These are phyloP conservation scores for Silurus glanis DNA, from an alignment of 2,113 vertebrate genomes.

Conservation along the genomic window DNA sequence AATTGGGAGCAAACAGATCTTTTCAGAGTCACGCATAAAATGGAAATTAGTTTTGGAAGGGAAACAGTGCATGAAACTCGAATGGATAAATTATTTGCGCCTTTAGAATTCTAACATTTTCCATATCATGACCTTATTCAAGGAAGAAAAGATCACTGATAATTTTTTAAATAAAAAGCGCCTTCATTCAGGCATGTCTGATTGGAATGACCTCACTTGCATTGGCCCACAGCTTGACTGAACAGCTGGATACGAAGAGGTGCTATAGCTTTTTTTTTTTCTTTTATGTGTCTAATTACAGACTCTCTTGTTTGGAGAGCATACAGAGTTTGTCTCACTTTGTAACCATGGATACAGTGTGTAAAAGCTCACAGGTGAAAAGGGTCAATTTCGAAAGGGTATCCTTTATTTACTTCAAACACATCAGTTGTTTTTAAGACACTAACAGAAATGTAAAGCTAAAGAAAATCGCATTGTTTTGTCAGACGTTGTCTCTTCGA, in stretches of 20 bases:
- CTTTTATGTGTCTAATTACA: slow-evolving; percentile 5
- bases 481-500: background rate
- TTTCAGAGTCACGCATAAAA: background rate
- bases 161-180: background rate
- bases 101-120: background rate
- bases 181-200: background rate
- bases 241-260: background rate
- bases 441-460: background rate
- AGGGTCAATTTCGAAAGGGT: background rate
- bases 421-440: background rate
- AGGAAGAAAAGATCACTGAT: slow-evolving; percentile 15
- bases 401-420: background rate
- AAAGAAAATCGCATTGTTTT: background rate
- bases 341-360: slow-evolving; percentile 16
- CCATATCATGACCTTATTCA: background rate
- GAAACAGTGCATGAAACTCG: background rate
- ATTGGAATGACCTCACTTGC: background rate
- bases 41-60: background rate
- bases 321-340: slow-evolving; percentile 19
- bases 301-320: slow-evolving; percentile 20
- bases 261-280: background rate
- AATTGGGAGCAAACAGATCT: background rate
- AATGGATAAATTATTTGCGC: background rate
- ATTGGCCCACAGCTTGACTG: background rate
- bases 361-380: background rate